Evolutionary conservation across 2,888 invertebrate genomes (phyloP).

Genomic region (Cremastinae sp.): DNA sequence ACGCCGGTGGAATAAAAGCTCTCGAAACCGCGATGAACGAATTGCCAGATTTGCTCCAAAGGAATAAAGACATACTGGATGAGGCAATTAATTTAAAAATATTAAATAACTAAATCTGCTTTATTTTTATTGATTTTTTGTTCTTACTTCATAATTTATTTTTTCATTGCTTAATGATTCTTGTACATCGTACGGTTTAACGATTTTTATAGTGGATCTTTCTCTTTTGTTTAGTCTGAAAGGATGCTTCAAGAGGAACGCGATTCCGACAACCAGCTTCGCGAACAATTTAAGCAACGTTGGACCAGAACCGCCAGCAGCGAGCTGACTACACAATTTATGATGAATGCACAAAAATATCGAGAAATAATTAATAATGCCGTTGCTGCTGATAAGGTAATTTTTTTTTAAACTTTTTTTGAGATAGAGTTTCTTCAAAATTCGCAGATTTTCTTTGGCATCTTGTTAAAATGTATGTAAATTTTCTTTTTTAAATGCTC

Average conservation of each 20-base stretch:
- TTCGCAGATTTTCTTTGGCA: no score
- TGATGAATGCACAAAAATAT: constrained; percentile 95
- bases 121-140: not conserved
- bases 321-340: constrained; percentile 93
- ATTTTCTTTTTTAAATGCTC: no score
- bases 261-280: constrained; percentile 92
- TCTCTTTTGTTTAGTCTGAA: constrained; percentile 85
- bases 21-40: constrained; percentile 90
- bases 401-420: no score
- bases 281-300: constrained; percentile 93
- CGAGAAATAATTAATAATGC: constrained; percentile 96
- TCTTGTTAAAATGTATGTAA: no score
- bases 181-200: no score
- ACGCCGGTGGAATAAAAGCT: constrained; percentile 88
- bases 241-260: constrained; percentile 94
- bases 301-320: constrained; percentile 96
- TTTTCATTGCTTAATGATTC: no score
- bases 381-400: constrained; percentile 84
- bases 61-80: constrained; percentile 96
- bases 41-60: constrained; percentile 92
- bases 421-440: no score
- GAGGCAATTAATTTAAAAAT: constrained; percentile 84
- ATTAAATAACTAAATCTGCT: no score
- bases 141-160: no score
- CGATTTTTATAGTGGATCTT: no score